Base-by-base conservation (phyloP, 2,797 vertebrate species). In the Bovichtus diacanthus region DNA sequence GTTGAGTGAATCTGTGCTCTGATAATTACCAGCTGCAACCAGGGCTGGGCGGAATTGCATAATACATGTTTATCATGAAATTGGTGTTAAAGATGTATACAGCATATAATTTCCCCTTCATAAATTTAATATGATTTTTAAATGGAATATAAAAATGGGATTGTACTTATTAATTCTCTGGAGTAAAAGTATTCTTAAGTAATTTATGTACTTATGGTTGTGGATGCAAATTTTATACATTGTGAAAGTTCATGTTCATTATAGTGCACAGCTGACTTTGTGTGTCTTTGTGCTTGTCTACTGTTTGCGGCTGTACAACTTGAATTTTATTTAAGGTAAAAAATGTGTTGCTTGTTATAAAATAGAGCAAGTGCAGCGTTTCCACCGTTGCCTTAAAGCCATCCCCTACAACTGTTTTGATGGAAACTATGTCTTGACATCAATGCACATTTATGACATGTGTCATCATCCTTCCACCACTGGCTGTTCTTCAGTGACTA, bases 21-120 rank as follows among this genome's bases (percentile, higher is more conserved):
- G 19, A 23, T 67, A 39, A 64, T 64, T 61, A 63, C 76, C 69
- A 50, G 34, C 53, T 70, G 59, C 41, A 73, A 23, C 12, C 25
- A 21, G 10, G 38, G 50, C 70, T 66, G 39, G 31, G 64, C 2
- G 3, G 15, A 23, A 27, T 59, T 60, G 25, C 47, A 18, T 50
- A 70, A 67, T 62, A 18, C 21, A 55, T 62, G 58, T 66, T 41
- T 44, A 58, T 62, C 16, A 64, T 66, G 18, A 6, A 46, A 58
- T 3, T 25, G 36, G 36, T 27, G 31, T n/a, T 58, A 61, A 60
- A 64, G 18, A 43, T 72, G 15, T 23, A 47, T 29, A 19, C 25
- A 60, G 15, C 29, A 11, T 65, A 5, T 55, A 9, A 55, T 55
- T 29, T 16, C 1, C 5, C 3, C 29, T 12, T 63, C 21, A 50